Evolutionary conservation across 2,113 vertebrate genomes (phyloP).

Genomic region (Tretioscincus oriximinensis): DNA sequence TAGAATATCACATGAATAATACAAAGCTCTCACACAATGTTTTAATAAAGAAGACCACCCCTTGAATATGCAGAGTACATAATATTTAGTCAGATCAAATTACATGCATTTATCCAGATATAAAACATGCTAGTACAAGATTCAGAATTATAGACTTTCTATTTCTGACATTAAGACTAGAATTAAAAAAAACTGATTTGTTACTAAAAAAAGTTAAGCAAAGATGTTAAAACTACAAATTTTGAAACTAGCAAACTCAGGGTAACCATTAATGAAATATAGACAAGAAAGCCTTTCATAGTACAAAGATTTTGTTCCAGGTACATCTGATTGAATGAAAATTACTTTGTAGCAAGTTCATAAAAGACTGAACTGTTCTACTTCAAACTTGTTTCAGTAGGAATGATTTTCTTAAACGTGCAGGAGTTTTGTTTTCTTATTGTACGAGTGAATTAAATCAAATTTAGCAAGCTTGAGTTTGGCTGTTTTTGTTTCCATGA

Average conservation of each 20-base stretch:
- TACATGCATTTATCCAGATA: background rate
- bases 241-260: background rate
- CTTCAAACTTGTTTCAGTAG: background rate
- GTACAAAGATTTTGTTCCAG: background rate
- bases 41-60: slow-evolving; percentile 28
- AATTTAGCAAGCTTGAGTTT: background rate
- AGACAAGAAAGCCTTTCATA: background rate
- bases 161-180: background rate
- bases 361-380: background rate
- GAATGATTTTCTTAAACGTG: slow-evolving; percentile 4
- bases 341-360: background rate
- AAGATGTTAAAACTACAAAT: background rate
- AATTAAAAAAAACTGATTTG: background rate
- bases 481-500: background rate
- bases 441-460: background rate
- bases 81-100: slow-evolving; percentile 20
- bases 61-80: slow-evolving; percentile 14
- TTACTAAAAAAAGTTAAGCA: background rate
- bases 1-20: slow-evolving; percentile 47
- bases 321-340: background rate
- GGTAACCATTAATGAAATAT: background rate
- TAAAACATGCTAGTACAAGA: background rate
- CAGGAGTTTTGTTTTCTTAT: background rate
- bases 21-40: slow-evolving; percentile 26
- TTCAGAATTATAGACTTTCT: background rate